Evolutionary conservation across 2,113 vertebrate genomes (phyloP).

Genomic region (Athene cunicularia): DNA sequence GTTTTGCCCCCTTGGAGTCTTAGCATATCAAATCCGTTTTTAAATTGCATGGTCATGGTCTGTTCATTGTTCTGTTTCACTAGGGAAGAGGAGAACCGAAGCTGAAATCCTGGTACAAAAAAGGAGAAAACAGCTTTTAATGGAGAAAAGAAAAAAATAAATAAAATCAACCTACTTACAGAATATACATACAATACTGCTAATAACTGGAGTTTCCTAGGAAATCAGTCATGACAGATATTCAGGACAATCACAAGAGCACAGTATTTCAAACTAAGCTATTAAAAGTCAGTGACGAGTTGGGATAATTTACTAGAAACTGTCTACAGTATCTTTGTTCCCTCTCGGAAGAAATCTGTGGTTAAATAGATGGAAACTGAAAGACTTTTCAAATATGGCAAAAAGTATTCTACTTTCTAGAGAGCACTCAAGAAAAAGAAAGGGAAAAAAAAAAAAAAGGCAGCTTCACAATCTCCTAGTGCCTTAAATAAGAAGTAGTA

Average conservation of each 20-base stretch:
- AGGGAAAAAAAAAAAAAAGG: no score
- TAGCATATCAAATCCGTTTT: background rate
- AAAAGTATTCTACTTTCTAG: background rate
- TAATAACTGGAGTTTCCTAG: background rate
- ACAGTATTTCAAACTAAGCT: background rate
- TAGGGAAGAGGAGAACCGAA: background rate
- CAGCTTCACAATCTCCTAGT: background rate
- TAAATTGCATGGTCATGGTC: fast-evolving
- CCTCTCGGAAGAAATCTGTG: background rate
- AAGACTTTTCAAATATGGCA: background rate
- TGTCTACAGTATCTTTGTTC: background rate
- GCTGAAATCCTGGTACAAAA: background rate
- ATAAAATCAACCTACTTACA: background rate
- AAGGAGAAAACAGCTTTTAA: background rate
- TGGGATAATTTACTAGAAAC: background rate
- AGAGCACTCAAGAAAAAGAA: background rate
- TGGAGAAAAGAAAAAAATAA: background rate
- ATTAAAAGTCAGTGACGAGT: background rate
- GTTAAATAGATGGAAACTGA: background rate
- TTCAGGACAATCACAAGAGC: background rate
- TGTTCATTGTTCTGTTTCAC: background rate
- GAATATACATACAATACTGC: background rate
- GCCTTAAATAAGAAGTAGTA: background rate
- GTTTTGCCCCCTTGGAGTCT: background rate
- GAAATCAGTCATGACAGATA: background rate